Evolutionary conservation across 2,888 invertebrate genomes (phyloP).

Genomic region (Microctonus brassicae): DNA sequence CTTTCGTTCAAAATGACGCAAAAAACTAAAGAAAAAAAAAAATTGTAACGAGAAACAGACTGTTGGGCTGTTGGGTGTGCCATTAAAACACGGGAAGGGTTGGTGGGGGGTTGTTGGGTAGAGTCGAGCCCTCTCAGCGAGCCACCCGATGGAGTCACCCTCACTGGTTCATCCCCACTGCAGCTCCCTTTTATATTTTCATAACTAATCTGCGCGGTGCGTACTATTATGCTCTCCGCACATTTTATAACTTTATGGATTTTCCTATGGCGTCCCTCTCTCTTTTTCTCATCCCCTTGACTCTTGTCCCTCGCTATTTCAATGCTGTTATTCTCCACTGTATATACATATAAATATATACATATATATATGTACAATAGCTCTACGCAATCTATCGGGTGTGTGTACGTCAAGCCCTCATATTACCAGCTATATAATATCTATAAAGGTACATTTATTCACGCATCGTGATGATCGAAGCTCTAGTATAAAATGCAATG

Average conservation of each 20-base stretch:
- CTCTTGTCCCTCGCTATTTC: conserved; percentile 18
- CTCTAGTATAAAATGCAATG: background rate
- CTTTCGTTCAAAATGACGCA: no score
- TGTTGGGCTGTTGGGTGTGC: conserved; percentile 32
- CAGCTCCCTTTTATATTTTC: conserved; percentile 64
- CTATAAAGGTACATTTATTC: background rate
- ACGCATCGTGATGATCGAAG: background rate
- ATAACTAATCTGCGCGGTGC: conserved; percentile 64
- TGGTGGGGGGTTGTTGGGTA: conserved; percentile 56
- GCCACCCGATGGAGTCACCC: conserved; percentile 49
- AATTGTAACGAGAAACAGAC: conserved; percentile 33
- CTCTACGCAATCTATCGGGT: conserved; percentile 19
- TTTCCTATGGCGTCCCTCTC: conserved; percentile 72
- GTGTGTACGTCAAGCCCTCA: background rate
- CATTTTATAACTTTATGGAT: conserved; percentile 80
- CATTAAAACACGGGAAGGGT: conserved; percentile 44
- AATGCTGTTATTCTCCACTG: background rate
- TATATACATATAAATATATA: no score
- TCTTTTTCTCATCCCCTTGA: conserved; percentile 40
- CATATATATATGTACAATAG: conserved; percentile 6
- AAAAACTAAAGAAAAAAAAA: no score
- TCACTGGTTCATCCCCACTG: conserved; percentile 39
- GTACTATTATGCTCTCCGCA: conserved; percentile 70
- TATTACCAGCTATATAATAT: background rate
- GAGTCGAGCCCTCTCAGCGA: conserved; percentile 64